Evolutionary conservation across 2,888 invertebrate species (phyloP), one percentile per base, ranked within the genome.

Genomic region (Nemurella pictetii): DNA sequence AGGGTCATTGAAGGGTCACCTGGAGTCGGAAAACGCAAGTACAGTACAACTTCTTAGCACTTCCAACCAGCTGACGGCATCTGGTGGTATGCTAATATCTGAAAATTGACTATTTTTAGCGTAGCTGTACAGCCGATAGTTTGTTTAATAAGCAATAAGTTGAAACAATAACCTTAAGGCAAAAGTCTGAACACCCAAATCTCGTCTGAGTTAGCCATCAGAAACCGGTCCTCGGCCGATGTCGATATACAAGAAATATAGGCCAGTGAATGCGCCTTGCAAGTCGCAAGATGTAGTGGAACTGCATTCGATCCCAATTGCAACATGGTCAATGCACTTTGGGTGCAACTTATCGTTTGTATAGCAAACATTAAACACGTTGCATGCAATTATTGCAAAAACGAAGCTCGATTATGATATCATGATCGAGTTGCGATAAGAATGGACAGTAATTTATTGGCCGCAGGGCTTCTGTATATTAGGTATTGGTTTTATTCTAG

Each of bases 251-350:
- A 3, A 9, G 32, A 3, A 73, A 73, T 73, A 73, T 75, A 75
- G 75, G 27, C 26, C 75, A 75, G 75, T 75, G 75, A 25, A 26
- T 55, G 1, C 15, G 20, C 55, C 9, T 2, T 7, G 55, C 32
- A 55, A 3, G n/a, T 1, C 2, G 75, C 7, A 75, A n/a, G 28
- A 9, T 75, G 28, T 3, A 55, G 7, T 15, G 28, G 28, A 75
- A n/a, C n/a, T 15, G 75, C 75, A 75, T 75, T 75, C 75, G 75
- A 75, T 26, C 28, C 75, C 75, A 75, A 3, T 75, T 26, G 75
- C 75, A 75, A 75, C 75, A 75, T 75, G 75, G 75, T 75, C 75
- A 75, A 27, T 75, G 75, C 75, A 75, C 75, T 75, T 75, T 75
- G 20, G 75, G 75, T 75, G 75, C 75, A 75, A 75, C 75, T 75